Base-by-base conservation (phyloP, 2,888 invertebrate species). In the Arrhopalites spinosus region DNA sequence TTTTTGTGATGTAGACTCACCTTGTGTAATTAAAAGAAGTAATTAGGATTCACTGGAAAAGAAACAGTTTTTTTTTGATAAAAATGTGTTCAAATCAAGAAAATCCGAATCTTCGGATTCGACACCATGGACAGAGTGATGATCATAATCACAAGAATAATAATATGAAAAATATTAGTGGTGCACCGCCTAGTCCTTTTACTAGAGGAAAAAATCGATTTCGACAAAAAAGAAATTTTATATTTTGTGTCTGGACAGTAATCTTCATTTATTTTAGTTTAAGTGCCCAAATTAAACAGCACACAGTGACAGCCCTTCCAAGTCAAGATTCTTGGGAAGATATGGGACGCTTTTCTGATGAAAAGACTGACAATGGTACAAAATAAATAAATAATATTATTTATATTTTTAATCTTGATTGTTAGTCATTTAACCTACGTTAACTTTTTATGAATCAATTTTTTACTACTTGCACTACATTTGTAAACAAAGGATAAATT, bases 211-310 rank as follows among this genome's bases (percentile, higher is more conserved):
- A 68, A 47, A 8, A 3, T 23, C 71, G 74, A 36, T 78, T 79
- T 63, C 74, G 76, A 70, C 63, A 63, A 8, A 68, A 75, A 61
- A 74, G 79, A 67, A 78, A 80, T 76, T 79, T 79, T 59, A 64
- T 81, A 59, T 66, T 81, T 74, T 71, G 78, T 69, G 15, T 77
- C 15, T 81, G 81, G 81, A 75, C 80, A 45, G 17, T 81, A 75
- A 61, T 77, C 2, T 80, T 81, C 70, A 74, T 80, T n/a, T 80
- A 80, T 76, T 81, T 74, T 67, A 79, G 75, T 74, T 74, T 81
- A 66, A 79, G 69, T 69, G 77, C 80, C n/a, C 78, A 80, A 29
- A 20, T 73, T 47, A 7, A 47, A 17, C 23, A 64, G 17, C 73
- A 45, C 3, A 45, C 25, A 23, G 59, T 23, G 8, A 20, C 25